Percentiles rank a stretch among this genome's conserved stretches.
Conservation (phyloP, 2,113 vertebrate genomes). For the Phrynosoma platyrhinos region DNA sequence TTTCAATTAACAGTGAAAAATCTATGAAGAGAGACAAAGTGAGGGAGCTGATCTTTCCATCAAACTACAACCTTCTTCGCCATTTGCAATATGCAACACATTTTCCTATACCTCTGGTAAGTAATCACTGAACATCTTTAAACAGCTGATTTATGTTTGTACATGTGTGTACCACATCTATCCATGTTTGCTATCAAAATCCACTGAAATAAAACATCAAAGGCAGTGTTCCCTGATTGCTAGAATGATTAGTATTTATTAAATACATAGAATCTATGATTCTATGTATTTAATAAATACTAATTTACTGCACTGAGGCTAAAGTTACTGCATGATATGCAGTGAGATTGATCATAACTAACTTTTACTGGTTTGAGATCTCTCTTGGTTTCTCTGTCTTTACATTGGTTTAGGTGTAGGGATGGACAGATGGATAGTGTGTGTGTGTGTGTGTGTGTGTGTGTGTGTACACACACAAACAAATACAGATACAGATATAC, state of each 20-base stretch:
- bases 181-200: neutral
- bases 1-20: slow-evolving; percentile 73
- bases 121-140: neutral
- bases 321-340: neutral
- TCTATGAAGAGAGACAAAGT: slow-evolving; percentile 73
- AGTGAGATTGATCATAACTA: neutral
- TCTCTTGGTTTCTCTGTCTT: neutral
- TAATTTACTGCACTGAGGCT: too few relatives aligned
- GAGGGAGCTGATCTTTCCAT: slow-evolving; percentile 77
- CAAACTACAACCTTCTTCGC: slow-evolving; percentile 77
- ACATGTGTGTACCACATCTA: neutral
- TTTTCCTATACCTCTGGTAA: slow-evolving; percentile 80
- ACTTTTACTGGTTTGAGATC: neutral
- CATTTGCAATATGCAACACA: slow-evolving; percentile 80
- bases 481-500: too few relatives aligned
- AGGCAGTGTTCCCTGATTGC: too few relatives aligned
- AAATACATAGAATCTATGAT: too few relatives aligned
- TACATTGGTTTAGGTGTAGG: too few relatives aligned
- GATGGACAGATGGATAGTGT: too few relatives aligned
- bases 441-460: too few relatives aligned
- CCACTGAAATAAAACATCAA: too few relatives aligned
- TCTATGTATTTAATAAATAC: too few relatives aligned
- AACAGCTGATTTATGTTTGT: accelerated
- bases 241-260: too few relatives aligned
- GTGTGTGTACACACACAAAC: too few relatives aligned